A percentile compares a stretch with the other conserved stretches of the same genome.
These are phyloP conservation scores for Arge pagana DNA, from an alignment of 2,888 invertebrate species.

Conservation along the genomic window DNA sequence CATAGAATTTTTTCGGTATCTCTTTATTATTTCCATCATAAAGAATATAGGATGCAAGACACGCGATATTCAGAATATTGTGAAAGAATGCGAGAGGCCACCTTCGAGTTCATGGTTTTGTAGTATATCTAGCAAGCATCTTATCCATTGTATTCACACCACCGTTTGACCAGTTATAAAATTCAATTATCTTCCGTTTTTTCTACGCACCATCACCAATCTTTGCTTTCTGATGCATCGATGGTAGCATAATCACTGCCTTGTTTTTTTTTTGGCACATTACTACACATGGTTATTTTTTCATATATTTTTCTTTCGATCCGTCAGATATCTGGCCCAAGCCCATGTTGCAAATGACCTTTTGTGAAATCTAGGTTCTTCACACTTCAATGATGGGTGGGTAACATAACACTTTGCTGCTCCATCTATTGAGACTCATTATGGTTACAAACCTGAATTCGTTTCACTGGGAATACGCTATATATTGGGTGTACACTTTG, in stretches of 20 bases:
- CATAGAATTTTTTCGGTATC: not conserved
- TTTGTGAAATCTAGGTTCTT: too few relatives aligned
- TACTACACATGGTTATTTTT: constrained; percentile 34
- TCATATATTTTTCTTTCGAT: too few relatives aligned
- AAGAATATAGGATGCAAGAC: constrained; percentile 7
- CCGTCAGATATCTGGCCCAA: too few relatives aligned
- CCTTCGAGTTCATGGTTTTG: constrained; percentile 29
- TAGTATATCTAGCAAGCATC: constrained; percentile 31
- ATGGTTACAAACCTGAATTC: too few relatives aligned
- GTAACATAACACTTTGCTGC: too few relatives aligned
- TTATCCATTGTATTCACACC: constrained; percentile 31
- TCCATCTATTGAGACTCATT: too few relatives aligned
- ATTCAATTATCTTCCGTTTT: constrained; percentile 34
- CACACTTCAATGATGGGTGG: too few relatives aligned
- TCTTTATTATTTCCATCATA: constrained; percentile 10
- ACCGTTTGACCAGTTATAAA: constrained; percentile 34
- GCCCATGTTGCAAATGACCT: too few relatives aligned
- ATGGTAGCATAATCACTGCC: constrained; percentile 33
- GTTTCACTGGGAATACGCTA: too few relatives aligned
- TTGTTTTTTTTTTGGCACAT: constrained; percentile 37
- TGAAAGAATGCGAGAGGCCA: constrained; percentile 31
- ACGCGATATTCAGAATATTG: constrained; percentile 26
- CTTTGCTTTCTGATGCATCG: constrained; percentile 30
- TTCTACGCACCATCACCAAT: constrained; percentile 24
- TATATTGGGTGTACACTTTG: too few relatives aligned